These are phyloP conservation scores for Tympanoctomys barrerae DNA, from an alignment of 2,797 vertebrate genomes.

Conservation along the genomic window DNA sequence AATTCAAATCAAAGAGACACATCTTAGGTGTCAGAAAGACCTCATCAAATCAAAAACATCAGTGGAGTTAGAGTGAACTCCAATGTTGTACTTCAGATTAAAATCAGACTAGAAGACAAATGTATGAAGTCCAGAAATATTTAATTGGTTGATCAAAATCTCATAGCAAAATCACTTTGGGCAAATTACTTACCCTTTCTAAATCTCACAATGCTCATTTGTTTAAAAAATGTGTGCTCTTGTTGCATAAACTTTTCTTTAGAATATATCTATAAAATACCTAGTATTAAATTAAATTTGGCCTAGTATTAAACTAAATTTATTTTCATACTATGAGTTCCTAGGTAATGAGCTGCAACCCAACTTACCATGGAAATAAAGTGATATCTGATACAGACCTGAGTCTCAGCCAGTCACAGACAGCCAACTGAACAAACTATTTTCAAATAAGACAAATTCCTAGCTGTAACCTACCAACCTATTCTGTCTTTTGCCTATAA, in stretches of 20 bases:
- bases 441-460: not conserved
- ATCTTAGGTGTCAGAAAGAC: not conserved
- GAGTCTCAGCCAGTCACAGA: not conserved
- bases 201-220: not conserved
- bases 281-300: not conserved
- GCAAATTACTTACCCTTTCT: not conserved
- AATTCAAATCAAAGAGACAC: not conserved
- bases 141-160: not conserved
- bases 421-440: not conserved
- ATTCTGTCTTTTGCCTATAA: not conserved
- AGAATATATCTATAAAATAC: not conserved
- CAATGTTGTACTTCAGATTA: not conserved
- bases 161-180: not conserved
- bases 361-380: not conserved
- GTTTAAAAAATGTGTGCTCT: not conserved
- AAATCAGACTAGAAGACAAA: not conserved
- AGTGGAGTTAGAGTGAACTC: not conserved
- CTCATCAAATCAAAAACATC: not conserved
- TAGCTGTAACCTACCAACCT: rapidly evolving
- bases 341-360: not conserved
- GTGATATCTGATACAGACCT: not conserved
- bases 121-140: not conserved
- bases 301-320: no score
- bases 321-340: not conserved
- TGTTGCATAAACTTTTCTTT: not conserved